phyloP scores from a whole-genome alignment of 1,140 invertebrate genomes.

The Adoxophyes honmai region DNA sequence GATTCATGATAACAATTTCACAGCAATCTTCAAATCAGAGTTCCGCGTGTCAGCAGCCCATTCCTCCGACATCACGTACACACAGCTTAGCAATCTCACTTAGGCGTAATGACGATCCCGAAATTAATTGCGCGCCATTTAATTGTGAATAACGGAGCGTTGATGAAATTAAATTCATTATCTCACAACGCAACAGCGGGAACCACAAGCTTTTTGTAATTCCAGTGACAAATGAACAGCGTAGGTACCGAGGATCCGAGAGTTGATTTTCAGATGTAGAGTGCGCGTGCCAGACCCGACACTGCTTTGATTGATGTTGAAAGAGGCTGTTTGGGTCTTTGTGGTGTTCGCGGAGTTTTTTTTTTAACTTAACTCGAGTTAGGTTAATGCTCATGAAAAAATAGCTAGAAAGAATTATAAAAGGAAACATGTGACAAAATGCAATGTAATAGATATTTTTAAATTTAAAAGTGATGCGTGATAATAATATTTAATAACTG shows the following conservation, averaged over 20 bases:
- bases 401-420: too few relatives aligned
- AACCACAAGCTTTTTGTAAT: slow-evolving; percentile 59
- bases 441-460: too few relatives aligned
- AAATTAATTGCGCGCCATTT: slow-evolving; percentile 22
- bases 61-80: background rate
- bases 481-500: too few relatives aligned
- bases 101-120: background rate
- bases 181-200: slow-evolving; percentile 36
- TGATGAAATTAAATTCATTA: slow-evolving; percentile 61
- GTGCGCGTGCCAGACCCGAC: slow-evolving; percentile 1
- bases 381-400: too few relatives aligned
- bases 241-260: slow-evolving; percentile 23
- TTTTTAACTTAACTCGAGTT: too few relatives aligned
- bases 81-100: background rate
- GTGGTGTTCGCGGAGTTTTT: background rate
- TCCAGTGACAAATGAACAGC: slow-evolving; percentile 62
- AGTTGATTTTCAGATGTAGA: slow-evolving; percentile 45
- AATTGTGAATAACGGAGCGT: slow-evolving; percentile 34
- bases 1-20: too few relatives aligned
- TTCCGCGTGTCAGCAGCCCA: too few relatives aligned
- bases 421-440: too few relatives aligned
- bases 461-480: too few relatives aligned
- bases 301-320: background rate
- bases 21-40: too few relatives aligned
- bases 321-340: background rate